Conservation (phyloP, 2,113 vertebrate species). For the Perca flavescens region DNA sequence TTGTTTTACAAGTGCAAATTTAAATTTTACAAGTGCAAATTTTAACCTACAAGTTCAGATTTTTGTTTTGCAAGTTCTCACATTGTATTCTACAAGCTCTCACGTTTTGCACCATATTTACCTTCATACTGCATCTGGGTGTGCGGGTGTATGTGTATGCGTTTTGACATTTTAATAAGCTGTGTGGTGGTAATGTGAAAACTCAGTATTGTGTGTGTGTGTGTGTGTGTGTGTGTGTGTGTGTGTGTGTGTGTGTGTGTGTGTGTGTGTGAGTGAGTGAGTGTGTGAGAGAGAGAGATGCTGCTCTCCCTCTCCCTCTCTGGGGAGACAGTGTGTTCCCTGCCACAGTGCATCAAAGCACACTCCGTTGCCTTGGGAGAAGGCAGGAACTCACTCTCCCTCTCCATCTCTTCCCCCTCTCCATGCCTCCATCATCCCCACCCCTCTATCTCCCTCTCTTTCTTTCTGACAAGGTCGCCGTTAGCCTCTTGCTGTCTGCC, state of each 20-base stretch:
- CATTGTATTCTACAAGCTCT: too few relatives aligned
- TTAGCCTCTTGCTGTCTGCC: conserved; percentile 62
- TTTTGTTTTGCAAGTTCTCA: too few relatives aligned
- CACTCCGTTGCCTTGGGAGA: conserved; percentile 79
- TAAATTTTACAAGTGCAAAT: too few relatives aligned
- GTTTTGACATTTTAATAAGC: conserved; percentile 71
- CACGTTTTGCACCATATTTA: too few relatives aligned
- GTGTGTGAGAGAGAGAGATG: conserved; percentile 3
- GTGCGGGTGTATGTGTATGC: conserved; percentile 24
- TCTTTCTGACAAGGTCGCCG: conserved; percentile 72
- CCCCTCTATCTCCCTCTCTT: conserved; percentile 33
- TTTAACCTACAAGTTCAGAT: too few relatives aligned
- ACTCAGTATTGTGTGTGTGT: conserved; percentile 24
- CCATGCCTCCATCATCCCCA: conserved; percentile 51
- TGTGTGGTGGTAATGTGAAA: conserved; percentile 45
- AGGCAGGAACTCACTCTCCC: conserved; percentile 61
- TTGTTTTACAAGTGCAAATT: too few relatives aligned
- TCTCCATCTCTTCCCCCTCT: conserved; percentile 3
- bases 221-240: conserved; percentile 29
- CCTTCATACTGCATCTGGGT: conserved; percentile 22
- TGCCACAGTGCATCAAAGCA: conserved; percentile 84
- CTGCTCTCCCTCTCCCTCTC: conserved; percentile 57
- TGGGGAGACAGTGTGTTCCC: conserved; percentile 82
- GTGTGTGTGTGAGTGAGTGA: conserved; percentile 26
- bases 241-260: conserved; percentile 13